These are phyloP conservation scores for Eupithecia subumbrata DNA, from an alignment of 2,888 invertebrate genomes.

Conservation along the genomic window DNA sequence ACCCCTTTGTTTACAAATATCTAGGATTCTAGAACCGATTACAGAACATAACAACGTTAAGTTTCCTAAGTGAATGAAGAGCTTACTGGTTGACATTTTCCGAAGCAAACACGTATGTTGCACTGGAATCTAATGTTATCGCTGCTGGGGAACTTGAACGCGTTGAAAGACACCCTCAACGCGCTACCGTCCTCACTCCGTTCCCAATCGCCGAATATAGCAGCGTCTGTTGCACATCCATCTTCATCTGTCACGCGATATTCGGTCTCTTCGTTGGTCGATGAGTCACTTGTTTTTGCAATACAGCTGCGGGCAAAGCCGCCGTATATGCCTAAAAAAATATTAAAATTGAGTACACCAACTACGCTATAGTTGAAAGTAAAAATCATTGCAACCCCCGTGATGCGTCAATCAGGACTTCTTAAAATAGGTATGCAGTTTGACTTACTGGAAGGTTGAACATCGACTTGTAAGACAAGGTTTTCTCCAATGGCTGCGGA, in stretches of 20 bases:
- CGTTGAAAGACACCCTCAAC: constrained; percentile 94
- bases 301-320: constrained; percentile 97
- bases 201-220: constrained; percentile 97
- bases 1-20: not conserved
- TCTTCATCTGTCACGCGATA: constrained; percentile 97
- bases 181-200: constrained; percentile 94
- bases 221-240: constrained; percentile 96
- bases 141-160: constrained; percentile 97
- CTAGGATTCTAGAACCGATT: not conserved
- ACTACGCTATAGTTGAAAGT: not conserved
- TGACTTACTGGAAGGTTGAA: constrained; percentile 87
- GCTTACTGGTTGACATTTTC: constrained; percentile 95
- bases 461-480: constrained; percentile 92
- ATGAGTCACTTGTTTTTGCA: constrained; percentile 94
- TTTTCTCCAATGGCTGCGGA: constrained; percentile 97
- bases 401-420: not conserved
- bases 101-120: constrained; percentile 97
- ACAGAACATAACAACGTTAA: not conserved
- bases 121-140: constrained; percentile 98
- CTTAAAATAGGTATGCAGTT: not conserved
- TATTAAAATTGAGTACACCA: not conserved
- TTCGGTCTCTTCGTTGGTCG: constrained; percentile 91
- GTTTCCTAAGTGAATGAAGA: not conserved
- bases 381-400: not conserved
- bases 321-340: constrained; percentile 90